phyloP scores from a whole-genome alignment of 2,888 invertebrate species.

The Blomia tropicalis region DNA sequence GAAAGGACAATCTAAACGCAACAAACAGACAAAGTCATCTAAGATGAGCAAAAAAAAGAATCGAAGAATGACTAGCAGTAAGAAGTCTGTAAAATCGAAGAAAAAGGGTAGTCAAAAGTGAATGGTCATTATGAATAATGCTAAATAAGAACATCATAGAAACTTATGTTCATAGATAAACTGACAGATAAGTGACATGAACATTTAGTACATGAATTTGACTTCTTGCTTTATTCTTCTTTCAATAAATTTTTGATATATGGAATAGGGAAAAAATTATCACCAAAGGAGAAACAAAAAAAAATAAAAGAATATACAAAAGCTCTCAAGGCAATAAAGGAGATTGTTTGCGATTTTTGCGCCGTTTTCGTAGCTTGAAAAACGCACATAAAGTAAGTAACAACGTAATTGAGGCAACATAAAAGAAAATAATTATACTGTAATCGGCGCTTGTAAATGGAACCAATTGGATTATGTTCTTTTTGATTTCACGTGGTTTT shows the following conservation, averaged over 20 bases:
- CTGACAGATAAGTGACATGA: too few species aligned
- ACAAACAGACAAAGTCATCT: neutral
- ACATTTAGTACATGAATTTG: too few species aligned
- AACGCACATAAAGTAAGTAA: slow-evolving; percentile 43
- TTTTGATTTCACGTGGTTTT: slow-evolving; percentile 20
- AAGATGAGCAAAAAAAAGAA: neutral
- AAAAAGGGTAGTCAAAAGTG: neutral
- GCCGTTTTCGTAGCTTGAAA: neutral
- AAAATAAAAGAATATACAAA: too few species aligned
- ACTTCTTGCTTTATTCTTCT: too few species aligned
- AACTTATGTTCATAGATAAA: too few species aligned
- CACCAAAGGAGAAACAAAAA: too few species aligned
- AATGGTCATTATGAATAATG: neutral
- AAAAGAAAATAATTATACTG: slow-evolving; percentile 57
- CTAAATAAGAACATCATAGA: too few species aligned
- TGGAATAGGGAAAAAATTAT: too few species aligned
- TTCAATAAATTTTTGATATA: too few species aligned
- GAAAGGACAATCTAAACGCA: neutral
- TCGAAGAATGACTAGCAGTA: neutral
- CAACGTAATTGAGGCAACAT: slow-evolving; percentile 55
- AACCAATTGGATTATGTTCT: slow-evolving; percentile 22
- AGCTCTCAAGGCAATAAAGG: neutral
- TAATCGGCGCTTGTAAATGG: slow-evolving; percentile 51
- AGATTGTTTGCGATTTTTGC: neutral
- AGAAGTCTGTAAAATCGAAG: neutral